phyloP scores from a whole-genome alignment of 2,888 invertebrate species.

The Crematogaster levior region DNA sequence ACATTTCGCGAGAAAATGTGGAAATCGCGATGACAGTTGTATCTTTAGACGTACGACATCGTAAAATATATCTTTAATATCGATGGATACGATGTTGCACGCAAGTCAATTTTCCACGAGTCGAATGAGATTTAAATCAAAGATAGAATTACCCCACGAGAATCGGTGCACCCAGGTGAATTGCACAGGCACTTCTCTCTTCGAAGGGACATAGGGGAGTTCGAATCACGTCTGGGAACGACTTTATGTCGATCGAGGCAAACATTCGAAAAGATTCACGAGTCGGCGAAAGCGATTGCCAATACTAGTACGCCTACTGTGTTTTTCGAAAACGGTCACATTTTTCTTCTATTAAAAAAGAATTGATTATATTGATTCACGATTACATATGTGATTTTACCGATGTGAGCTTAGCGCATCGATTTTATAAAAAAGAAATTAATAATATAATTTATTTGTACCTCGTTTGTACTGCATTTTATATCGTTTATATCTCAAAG shows the following conservation, averaged over 20 bases:
- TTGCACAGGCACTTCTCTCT: constrained; percentile 7
- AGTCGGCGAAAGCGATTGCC: neutral
- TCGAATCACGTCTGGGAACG: constrained; percentile 40
- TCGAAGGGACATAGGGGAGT: constrained; percentile 40
- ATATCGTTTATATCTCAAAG: too few species aligned
- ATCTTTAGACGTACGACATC: neutral
- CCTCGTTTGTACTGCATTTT: too few species aligned
- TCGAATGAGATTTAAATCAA: constrained; percentile 62
- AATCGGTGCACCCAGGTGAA: constrained; percentile 22
- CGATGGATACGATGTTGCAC: neutral
- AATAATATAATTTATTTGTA: too few species aligned
- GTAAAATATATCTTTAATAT: neutral
- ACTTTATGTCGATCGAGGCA: constrained; percentile 35
- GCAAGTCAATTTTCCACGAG: constrained; percentile 56
- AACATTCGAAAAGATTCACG: constrained; percentile 21
- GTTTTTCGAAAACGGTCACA: neutral
- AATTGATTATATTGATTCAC: constrained; percentile 2
- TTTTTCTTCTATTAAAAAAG: neutral
- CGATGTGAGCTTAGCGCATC: too few species aligned
- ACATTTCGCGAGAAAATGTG: neutral
- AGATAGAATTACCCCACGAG: constrained; percentile 37
- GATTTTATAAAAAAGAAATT: too few species aligned
- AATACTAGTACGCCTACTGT: neutral
- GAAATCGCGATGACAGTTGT: constrained; percentile 9
- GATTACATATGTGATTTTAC: neutral